A percentile compares a stretch with the other conserved stretches of the same genome.
phyloP scores from a whole-genome alignment of 2,113 vertebrate species.

The Prunella fulvescens region DNA sequence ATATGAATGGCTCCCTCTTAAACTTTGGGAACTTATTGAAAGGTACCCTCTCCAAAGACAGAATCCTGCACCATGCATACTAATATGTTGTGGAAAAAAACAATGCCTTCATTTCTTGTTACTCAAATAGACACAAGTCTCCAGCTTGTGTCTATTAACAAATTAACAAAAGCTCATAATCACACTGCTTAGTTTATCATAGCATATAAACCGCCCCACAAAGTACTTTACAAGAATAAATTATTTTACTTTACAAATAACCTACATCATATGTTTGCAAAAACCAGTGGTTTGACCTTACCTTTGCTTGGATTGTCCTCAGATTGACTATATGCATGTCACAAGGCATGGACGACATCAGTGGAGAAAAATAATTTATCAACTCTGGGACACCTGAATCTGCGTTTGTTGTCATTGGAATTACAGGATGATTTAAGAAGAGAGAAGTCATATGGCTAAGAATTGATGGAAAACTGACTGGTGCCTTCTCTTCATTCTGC shows the following conservation, averaged over 20 bases:
- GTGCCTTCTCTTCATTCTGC: slow-evolving; percentile 73
- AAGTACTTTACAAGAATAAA: background rate
- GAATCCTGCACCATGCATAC: background rate
- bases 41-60: background rate
- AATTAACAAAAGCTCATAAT: background rate
- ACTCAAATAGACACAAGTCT: background rate
- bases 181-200: background rate
- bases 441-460: slow-evolving; percentile 82
- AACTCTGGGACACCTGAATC: slow-evolving; percentile 55
- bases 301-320: slow-evolving; percentile 85
- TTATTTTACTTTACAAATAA: background rate
- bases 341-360: slow-evolving; percentile 83
- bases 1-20: background rate
- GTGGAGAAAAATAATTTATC: slow-evolving; percentile 72
- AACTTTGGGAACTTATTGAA: background rate
- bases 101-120: background rate
- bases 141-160: too few relatives aligned
- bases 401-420: slow-evolving; percentile 74
- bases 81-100: background rate
- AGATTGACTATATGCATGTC: slow-evolving; percentile 89
- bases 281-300: slow-evolving; percentile 31
- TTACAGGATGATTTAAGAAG: slow-evolving; percentile 83
- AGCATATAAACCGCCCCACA: fast-evolving
- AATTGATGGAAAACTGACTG: slow-evolving; percentile 84
- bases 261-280: background rate